Evolutionary conservation across 2,113 vertebrate species (phyloP), one percentile per base, ranked within the genome.

Genomic region (Pteruthius melanotis): DNA sequence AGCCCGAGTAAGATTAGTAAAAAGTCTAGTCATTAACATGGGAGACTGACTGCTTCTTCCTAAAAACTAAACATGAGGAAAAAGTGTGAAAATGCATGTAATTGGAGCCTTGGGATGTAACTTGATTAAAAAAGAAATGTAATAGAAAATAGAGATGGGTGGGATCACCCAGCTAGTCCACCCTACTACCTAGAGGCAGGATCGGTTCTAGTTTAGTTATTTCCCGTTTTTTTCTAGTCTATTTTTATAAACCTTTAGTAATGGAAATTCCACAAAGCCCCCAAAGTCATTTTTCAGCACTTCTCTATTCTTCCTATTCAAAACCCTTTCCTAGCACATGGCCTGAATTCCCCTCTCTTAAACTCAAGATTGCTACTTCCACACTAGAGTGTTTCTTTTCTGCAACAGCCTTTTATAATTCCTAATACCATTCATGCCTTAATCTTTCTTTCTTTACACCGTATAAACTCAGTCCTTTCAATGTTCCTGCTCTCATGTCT

Each of bases 191-290:
- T 45, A 69, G 31, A 90, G 79, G 66, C 66, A 90, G 42, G 26
- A 93, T 74, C 44, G 61, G 42, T 56, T 91, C 69, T 84, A 53
- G 49, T 75, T 94, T 52, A 87, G 65, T 57, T 68, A n/a, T 44
- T 93, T 89, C 69, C 91, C 19, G 0, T 5, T 59, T 81, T 81
- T 71, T 66, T 79, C 78, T 85, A 56, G 84, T 85, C 61, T 93
- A 39, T 78, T 91, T 93, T 96, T 68, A 87, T 93, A 94, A 94
- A 76, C 13, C 39, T 82, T 91, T 60, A 84, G 49, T 91, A 89
- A 85, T 31, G 24, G 66, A 84, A 69, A 89, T 79, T 94, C 50
- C 39, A 33, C 56, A 89, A 89, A 81, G 27, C 21, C 35, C 26
- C 6, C 0, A 11, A 74, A 78, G 56, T 84, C 2, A 87, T 37